phyloP scores from a whole-genome alignment of 1,140 invertebrate genomes.

The Batillaria attramentaria region DNA sequence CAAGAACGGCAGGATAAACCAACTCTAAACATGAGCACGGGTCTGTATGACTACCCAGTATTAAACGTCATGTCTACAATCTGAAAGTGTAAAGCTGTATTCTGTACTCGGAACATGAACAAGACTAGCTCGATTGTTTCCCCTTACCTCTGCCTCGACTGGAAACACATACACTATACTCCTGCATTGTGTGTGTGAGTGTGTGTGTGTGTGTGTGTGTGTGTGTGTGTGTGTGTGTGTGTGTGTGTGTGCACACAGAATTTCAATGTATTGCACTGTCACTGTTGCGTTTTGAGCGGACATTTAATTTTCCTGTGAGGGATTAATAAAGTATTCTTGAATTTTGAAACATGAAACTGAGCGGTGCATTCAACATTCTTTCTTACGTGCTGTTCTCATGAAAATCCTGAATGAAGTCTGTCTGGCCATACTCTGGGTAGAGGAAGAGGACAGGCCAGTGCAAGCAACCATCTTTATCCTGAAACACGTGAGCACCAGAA shows the following conservation, averaged over 20 bases:
- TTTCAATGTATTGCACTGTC: too few species aligned
- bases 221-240: too few species aligned
- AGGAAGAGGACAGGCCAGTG: constrained; percentile 88
- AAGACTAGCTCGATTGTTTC: too few species aligned
- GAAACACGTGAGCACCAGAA: constrained; percentile 74
- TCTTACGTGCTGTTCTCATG: constrained; percentile 79
- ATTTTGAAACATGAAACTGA: not conserved
- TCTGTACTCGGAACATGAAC: too few species aligned
- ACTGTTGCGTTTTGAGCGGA: not conserved
- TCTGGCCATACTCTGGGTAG: constrained; percentile 82
- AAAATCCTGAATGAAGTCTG: constrained; percentile 76
- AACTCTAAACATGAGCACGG: too few species aligned
- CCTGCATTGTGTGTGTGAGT: too few species aligned
- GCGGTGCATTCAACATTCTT: not conserved
- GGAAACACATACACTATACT: too few species aligned
- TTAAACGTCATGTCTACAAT: not conserved
- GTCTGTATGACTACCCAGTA: not conserved
- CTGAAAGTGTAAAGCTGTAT: not conserved
- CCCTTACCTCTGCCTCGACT: too few species aligned
- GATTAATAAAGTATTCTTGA: not conserved
- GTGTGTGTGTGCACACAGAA: too few species aligned
- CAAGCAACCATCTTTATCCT: constrained; percentile 77
- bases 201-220: too few species aligned
- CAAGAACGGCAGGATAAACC: not conserved
- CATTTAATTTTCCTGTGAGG: not conserved